A percentile compares a stretch with the other conserved stretches of the same genome.
Conservation (phyloP, 2,113 vertebrate genomes). For the Apodemus speciosus region DNA sequence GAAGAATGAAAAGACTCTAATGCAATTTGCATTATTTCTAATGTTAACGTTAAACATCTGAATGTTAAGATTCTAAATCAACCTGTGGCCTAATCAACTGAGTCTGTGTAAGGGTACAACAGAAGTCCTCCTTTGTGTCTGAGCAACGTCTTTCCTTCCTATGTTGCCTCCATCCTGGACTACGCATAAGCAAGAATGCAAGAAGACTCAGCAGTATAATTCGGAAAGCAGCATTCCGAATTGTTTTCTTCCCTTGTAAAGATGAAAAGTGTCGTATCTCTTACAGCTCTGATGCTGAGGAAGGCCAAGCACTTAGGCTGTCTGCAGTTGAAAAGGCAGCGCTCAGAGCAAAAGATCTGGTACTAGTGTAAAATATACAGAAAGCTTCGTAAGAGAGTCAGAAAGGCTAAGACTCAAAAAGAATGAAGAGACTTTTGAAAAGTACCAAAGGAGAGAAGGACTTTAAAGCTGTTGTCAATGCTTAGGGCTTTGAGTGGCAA, state of each 20-base stretch:
- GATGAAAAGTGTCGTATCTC: background rate
- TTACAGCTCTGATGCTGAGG: background rate
- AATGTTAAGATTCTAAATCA: background rate
- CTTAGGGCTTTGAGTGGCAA: background rate
- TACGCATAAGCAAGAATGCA: background rate
- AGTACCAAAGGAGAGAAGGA: conserved; percentile 9
- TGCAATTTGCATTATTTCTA: background rate
- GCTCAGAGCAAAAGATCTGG: background rate
- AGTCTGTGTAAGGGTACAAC: background rate
- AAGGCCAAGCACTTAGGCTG: background rate
- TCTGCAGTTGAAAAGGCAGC: background rate
- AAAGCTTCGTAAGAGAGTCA: background rate
- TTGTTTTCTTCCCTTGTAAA: background rate
- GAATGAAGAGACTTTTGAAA: conserved; percentile 36
- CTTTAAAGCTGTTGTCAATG: background rate
- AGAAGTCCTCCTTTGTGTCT: background rate
- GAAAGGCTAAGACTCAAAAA: conserved; percentile 7
- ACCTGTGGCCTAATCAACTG: background rate
- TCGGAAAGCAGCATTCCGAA: background rate
- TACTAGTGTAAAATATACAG: background rate
- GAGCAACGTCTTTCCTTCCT: background rate
- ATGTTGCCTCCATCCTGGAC: background rate
- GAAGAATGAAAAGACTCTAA: background rate
- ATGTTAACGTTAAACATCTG: background rate
- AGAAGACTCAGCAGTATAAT: background rate